phyloP scores from a whole-genome alignment of 2,113 vertebrate genomes.

The Sinocyclocheilus maitianheensis region DNA sequence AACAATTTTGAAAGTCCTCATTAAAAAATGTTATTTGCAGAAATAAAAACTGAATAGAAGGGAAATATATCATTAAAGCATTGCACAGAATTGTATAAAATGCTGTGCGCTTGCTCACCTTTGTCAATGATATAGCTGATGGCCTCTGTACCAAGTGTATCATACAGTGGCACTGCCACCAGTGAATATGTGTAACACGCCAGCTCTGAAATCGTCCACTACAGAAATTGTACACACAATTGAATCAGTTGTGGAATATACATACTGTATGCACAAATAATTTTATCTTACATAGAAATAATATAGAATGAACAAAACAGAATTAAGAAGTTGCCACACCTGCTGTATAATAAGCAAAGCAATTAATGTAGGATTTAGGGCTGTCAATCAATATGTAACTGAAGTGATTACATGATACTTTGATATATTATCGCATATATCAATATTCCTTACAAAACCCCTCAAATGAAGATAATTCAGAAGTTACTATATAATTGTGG shows the following conservation, averaged over 20 bases:
- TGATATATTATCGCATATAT: too few species aligned
- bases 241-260: not conserved
- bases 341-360: not conserved
- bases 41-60: not conserved
- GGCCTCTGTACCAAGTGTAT: constrained; percentile 89
- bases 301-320: not conserved
- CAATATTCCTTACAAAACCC: too few species aligned
- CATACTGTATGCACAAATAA: not conserved
- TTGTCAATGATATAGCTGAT: constrained; percentile 87
- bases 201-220: constrained; percentile 95
- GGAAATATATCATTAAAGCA: not conserved
- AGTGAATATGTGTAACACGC: constrained; percentile 91
- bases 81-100: not conserved
- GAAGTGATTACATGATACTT: not conserved
- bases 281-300: not conserved
- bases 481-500: too few species aligned
- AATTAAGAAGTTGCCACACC: not conserved
- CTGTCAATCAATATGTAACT: not conserved
- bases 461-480: too few species aligned
- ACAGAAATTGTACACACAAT: constrained; percentile 40
- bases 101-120: constrained; percentile 74
- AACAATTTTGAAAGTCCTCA: not conserved
- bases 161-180: constrained; percentile 92
- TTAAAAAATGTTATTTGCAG: not conserved
- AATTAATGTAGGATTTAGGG: not conserved